Base-by-base conservation (phyloP, 2,113 vertebrate species). In the Myrmecophaga tridactyla region DNA sequence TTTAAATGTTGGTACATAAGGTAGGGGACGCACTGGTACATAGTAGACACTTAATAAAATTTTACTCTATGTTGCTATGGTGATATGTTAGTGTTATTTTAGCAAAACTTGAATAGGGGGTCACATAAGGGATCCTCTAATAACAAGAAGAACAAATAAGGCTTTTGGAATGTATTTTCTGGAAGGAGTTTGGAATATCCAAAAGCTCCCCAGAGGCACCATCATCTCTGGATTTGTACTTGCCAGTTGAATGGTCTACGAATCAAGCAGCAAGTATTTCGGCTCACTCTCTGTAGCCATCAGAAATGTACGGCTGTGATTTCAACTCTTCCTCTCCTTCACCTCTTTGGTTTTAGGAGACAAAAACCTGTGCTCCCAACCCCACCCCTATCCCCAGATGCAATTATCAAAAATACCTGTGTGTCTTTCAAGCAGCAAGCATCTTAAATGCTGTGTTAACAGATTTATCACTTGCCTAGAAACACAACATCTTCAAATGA, bases 241-340 rank as follows among this genome's bases (percentile, higher is more conserved):
- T 69, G 14, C 31, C 46, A 3, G n/a, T 0, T 18, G 36, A 31
- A 51, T 27, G 21, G 29, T 63, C 36, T 20, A 13, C 29, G 20
- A 69, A 69, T 17, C 41, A 34, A 31, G 60, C 53, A 3, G 34
- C 27, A 21, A 4, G 27, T 6, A 0, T 36, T 72, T 39, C n/a
- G 0, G 0, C 17, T 34, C 12, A 0, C 48, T 20, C 8, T 14
- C 23, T 6, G 17, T 1, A 43, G 36, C 62, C 20, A 60, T 0
- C 29, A 69, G 41, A 41, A 56, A n/a, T 51, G 29, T 69, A 34
- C 4, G 3, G 7, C 8, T 9, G 46, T 12, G 65, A 65, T 5
- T 41, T 56, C 58, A 53, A 14, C 11, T 31, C 10, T 60, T 39
- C 17, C 18, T 31, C 15, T 8, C 23, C 46, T 84, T n/a, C 3